Base-by-base conservation (phyloP, 1,140 invertebrate genomes). In the Drosophila biarmipes region DNA sequence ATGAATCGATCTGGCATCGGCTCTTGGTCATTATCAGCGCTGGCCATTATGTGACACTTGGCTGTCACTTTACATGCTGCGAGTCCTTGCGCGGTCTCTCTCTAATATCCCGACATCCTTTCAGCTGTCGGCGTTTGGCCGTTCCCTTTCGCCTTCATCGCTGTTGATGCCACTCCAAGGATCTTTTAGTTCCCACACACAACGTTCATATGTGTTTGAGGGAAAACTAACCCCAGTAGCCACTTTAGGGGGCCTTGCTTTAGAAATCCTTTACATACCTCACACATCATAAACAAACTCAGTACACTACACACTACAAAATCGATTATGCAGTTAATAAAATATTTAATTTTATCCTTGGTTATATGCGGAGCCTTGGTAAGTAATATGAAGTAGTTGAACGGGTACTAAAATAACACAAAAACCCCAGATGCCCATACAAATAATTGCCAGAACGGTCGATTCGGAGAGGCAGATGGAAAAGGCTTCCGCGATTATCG, bases 41-140 rank as follows among this genome's bases (percentile, higher is more conserved):
- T 59, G 62, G 64, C 73, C 73, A 80, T 80, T 74, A 78, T 78
- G 48, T 74, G 56, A 56, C 82, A 81, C 78, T 86, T 75, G 64
- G 45, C 77, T 80, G 81, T 80, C 81, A 86, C 81, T 78, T 74
- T 73, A 85, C 77, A 80, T 67, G 77, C 73, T 62, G 38, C 54
- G 56, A 48, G 45, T 63, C 46, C 40, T 62, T 59, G 49, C 54
- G 77, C 49, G 56, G 48, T 54, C 63, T 46, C 66, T 73, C 76
- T 85, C 80, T 78, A 75, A 87, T 79, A 73, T 87, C 82, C 71
- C 62, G 45, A 43, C 24, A 72, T 68, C 53, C 62, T 53, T 49
- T 73, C 38, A 49, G 35, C 21, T 35, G 57, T 66, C 53, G 78
- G 49, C 35, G 42, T 31, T 24, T 15, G 24, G 24, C 4, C 27